Percentiles rank a stretch among this genome's conserved stretches.
These are phyloP conservation scores for Bicyclus anynana DNA, from an alignment of 1,140 invertebrate genomes.

Conservation along the genomic window DNA sequence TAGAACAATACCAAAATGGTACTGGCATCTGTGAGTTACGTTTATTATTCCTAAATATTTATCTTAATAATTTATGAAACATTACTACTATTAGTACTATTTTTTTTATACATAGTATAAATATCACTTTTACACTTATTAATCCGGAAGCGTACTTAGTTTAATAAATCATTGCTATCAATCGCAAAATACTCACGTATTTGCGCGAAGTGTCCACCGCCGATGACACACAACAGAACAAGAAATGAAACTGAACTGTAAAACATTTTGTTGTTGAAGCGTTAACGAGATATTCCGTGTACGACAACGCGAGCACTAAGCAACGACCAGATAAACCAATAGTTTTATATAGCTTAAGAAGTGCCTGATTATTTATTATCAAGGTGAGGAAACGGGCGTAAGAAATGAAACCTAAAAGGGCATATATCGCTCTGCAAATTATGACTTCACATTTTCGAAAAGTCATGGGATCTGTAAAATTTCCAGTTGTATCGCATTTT, in stretches of 20 bases:
- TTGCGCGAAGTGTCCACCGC: slow-evolving; percentile 3
- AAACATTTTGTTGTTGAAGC: slow-evolving; percentile 15
- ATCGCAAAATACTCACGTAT: slow-evolving; percentile 17
- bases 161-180: slow-evolving; percentile 2
- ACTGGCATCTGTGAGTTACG: no score
- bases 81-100: no score
- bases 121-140: no score
- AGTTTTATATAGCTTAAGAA: slow-evolving; percentile 37
- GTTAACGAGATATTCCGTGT: slow-evolving; percentile 9
- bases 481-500: no score
- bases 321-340: slow-evolving; percentile 13
- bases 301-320: slow-evolving; percentile 22
- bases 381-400: slow-evolving; percentile 27
- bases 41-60: no score
- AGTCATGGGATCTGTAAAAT: not conserved
- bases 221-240: slow-evolving; percentile 9
- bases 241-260: slow-evolving; percentile 7
- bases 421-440: slow-evolving; percentile 6
- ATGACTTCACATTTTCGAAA: not conserved
- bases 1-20: no score
- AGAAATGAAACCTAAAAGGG: slow-evolving; percentile 19
- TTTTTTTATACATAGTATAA: no score
- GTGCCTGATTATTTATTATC: slow-evolving; percentile 24
- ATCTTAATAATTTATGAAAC: no score
- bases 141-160: not conserved